Evolutionary conservation across 2,113 vertebrate genomes (phyloP).

Genomic region (Labeo catla): DNA sequence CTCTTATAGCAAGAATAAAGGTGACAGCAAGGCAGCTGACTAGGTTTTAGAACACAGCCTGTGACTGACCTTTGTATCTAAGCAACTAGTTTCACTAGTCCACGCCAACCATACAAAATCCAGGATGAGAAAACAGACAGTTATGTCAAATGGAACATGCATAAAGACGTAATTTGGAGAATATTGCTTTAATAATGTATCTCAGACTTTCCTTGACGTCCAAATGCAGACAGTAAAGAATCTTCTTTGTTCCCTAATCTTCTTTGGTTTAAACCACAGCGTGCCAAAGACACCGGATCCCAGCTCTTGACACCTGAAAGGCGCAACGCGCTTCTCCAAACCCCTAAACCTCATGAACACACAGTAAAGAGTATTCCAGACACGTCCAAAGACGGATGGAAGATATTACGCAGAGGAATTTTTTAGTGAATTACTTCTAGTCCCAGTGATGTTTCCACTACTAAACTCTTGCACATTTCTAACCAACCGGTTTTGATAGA

Average conservation of each 20-base stretch:
- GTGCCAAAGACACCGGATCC: background rate
- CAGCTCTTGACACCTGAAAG: background rate
- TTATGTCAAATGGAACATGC: background rate
- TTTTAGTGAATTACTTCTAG: constrained; percentile 17
- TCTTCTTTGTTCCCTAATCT: background rate
- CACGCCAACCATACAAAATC: background rate
- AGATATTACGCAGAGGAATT: constrained; percentile 10
- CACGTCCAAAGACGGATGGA: background rate
- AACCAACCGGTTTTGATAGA: background rate
- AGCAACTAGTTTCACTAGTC: background rate
- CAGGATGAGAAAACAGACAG: background rate
- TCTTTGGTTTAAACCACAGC: background rate
- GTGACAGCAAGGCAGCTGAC: background rate
- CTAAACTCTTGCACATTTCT: background rate
- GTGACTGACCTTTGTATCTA: background rate
- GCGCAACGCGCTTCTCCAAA: background rate
- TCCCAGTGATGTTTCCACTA: background rate
- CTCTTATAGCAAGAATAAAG: too few species aligned
- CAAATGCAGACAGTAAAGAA: background rate
- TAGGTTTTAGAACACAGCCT: background rate
- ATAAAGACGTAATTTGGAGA: background rate
- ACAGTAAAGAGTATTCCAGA: background rate
- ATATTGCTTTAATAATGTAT: background rate
- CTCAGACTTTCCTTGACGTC: constrained; percentile 1
- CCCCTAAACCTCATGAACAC: background rate